Evolutionary conservation across 1,140 invertebrate species (phyloP).

Genomic region (Camponotus vicinus): DNA sequence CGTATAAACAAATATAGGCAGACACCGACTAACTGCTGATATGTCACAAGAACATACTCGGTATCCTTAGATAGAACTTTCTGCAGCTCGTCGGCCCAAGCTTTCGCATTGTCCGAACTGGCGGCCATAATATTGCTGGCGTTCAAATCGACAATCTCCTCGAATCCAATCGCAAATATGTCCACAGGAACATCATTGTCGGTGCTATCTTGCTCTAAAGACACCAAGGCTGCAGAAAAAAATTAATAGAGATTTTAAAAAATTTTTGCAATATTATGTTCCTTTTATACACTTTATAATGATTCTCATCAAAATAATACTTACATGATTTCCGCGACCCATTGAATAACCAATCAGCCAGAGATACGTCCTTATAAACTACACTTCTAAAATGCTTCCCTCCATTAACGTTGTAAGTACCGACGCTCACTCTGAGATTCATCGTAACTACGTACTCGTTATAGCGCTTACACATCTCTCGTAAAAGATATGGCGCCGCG

Average conservation of each 20-base stretch:
- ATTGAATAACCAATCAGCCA: constrained; percentile 98
- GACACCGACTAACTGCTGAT: constrained; percentile 98
- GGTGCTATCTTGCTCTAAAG: constrained; percentile 86
- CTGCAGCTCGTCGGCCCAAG: constrained; percentile 98
- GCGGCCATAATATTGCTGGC: constrained; percentile 99
- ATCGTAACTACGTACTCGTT: constrained; percentile 93
- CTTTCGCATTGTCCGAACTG: constrained; percentile 97
- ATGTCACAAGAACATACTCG: constrained; percentile 96
- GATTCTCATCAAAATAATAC: constrained; percentile 49
- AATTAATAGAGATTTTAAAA: constrained; percentile 7
- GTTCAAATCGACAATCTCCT: constrained; percentile 99
- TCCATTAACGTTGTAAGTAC: constrained; percentile 99
- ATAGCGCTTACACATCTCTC: constrained; percentile 94
- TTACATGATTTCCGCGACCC: constrained; percentile 87
- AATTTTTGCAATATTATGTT: not conserved
- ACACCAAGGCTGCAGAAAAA: constrained; percentile 86
- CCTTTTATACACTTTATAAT: not conserved
- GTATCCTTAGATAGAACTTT: constrained; percentile 95
- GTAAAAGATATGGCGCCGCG: constrained; percentile 92
- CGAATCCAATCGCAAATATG: constrained; percentile 99
- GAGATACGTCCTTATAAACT: constrained; percentile 97
- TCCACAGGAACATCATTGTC: constrained; percentile 89
- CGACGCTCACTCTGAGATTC: constrained; percentile 93
- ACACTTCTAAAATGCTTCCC: constrained; percentile 99
- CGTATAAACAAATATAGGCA: constrained; percentile 98